Base-by-base conservation (phyloP, 2,113 vertebrate genomes). In the Atractosteus spatula region DNA sequence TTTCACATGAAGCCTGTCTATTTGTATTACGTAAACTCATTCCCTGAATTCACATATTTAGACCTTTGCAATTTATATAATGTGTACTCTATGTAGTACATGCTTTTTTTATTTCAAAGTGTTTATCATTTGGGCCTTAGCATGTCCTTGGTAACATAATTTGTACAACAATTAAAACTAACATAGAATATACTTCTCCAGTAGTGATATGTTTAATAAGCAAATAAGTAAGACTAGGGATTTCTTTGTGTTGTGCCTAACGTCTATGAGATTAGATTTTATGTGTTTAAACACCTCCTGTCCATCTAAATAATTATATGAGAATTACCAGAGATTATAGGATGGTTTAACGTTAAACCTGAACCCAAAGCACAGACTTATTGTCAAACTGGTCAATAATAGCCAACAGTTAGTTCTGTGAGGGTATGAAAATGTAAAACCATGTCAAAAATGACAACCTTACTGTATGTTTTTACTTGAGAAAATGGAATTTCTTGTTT, bases 241-340 rank as follows among this genome's bases (percentile, higher is more conserved):
- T 70, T 72, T 71, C 73, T 72, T 66, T 71, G 68, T 72, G 6
- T 65, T 59, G 43, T n/a, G 81, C 80, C 81, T 86, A 84, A 85
- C 89, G 82, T 87, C 85, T 87, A 85, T 74, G 85, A 86, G 86
- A 89, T 89, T 90, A 88, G 84, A 82, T 81, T 82, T 51, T 51
- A 10, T 51, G 47, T 85, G 79, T 82, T 87, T 83, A 84, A 87
- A 88, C 84, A 87, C 85, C 86, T 88, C 85, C 86, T 90, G 87
- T 88, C 87, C 87, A 87, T 88, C 86, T 88, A 86, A 87, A 86
- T 89, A 90, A 91, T 89, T 90, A 89, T 87, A 86, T 86, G 81
- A 78, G 85, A 91, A 90, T 91, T 88, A 91, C 80, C 74, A 64
- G 74, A 84, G 85, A 90, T 87, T 86, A 88, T 87, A 78, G 81